These are phyloP conservation scores for Saccostrea glomerata DNA, from an alignment of 1,140 invertebrate genomes.

Conservation along the genomic window DNA sequence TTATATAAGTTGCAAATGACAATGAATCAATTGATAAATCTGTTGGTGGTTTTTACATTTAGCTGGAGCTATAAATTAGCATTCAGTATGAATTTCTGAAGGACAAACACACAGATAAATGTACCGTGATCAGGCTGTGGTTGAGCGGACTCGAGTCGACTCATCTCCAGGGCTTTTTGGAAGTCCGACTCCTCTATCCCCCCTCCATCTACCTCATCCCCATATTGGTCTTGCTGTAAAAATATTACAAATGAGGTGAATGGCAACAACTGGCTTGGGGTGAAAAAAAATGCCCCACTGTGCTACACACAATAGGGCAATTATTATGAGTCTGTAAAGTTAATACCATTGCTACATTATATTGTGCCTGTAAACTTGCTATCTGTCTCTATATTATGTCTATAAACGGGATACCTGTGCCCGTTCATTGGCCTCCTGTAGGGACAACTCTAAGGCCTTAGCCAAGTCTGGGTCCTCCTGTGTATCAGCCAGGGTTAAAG, in stretches of 20 bases:
- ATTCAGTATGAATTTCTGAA: too few species aligned
- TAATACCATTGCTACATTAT: too few species aligned
- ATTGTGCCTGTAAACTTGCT: neutral
- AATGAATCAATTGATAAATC: too few species aligned
- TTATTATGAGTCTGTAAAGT: too few species aligned
- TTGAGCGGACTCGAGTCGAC: constrained; percentile 47
- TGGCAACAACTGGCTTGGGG: too few species aligned
- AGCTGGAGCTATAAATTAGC: too few species aligned
- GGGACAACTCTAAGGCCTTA: constrained; percentile 59
- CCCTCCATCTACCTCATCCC: constrained; percentile 46
- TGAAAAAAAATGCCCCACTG: too few species aligned
- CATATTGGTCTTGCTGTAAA: neutral
- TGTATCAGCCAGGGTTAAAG: constrained; percentile 47
- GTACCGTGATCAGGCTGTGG: constrained; percentile 42
- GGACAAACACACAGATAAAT: neutral
- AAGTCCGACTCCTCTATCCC: constrained; percentile 45
- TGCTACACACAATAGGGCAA: too few species aligned
- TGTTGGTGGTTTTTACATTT: too few species aligned
- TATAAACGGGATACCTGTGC: constrained; percentile 41
- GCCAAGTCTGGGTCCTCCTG: constrained; percentile 57
- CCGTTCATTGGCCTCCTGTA: constrained; percentile 55
- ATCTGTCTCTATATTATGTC: constrained; percentile 27
- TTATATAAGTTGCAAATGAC: too few species aligned
- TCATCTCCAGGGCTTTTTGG: constrained; percentile 59
- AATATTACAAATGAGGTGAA: too few species aligned